phyloP scores from a whole-genome alignment of 2,797 vertebrate genomes.

The Thunnus albacares region DNA sequence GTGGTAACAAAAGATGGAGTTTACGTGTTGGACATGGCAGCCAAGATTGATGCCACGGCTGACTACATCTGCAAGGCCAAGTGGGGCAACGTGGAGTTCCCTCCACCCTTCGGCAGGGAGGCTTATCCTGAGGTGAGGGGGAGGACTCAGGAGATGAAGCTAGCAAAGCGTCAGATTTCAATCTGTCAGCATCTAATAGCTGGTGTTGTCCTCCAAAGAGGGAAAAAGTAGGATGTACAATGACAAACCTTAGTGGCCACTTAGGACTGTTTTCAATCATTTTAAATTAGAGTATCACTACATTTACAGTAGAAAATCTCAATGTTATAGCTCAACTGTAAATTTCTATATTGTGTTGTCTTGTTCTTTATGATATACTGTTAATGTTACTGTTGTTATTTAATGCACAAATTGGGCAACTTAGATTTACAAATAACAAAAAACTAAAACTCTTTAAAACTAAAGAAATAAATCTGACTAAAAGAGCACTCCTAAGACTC shows the following conservation, averaged over 20 bases:
- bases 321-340: background rate
- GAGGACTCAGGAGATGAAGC: background rate
- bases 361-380: background rate
- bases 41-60: conserved; percentile 96
- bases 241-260: background rate
- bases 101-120: conserved; percentile 97
- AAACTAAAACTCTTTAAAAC: too few species aligned
- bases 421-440: too few species aligned
- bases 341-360: background rate
- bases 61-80: conserved; percentile 99
- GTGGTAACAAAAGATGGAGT: conserved; percentile 92
- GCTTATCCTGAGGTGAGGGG: conserved; percentile 95
- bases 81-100: conserved; percentile 97
- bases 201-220: background rate
- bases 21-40: conserved; percentile 95
- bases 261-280: background rate
- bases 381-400: too few species aligned
- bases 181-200: conserved; percentile 3
- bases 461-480: too few species aligned
- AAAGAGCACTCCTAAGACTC: too few species aligned
- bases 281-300: background rate
- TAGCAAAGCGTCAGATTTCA: background rate
- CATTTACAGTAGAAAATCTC: background rate
- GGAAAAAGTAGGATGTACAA: background rate
- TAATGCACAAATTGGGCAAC: background rate